Percentiles rank a stretch among this genome's conserved stretches.
Conservation (phyloP, 2,888 invertebrate species). For the Tanytarsus gracilentus region DNA sequence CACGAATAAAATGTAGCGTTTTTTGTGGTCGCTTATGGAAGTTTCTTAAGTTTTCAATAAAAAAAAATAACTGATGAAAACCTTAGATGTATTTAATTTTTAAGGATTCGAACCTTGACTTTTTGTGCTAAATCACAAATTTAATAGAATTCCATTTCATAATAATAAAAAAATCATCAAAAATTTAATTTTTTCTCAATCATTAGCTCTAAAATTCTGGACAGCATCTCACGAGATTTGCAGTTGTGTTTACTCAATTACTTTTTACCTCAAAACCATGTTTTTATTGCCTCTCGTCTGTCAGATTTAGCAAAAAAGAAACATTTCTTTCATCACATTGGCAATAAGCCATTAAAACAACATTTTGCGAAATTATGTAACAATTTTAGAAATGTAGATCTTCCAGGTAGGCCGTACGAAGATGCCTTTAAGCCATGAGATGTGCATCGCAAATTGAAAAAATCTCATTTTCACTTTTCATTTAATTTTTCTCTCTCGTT, state of each 20-base stretch:
- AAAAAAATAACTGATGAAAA: no score
- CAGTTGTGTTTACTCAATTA: slow-evolving; percentile 16
- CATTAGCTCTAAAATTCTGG: no score
- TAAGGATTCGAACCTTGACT: no score
- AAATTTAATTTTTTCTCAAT: neutral
- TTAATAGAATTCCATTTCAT: slow-evolving; percentile 1
- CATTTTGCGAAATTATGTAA: neutral
- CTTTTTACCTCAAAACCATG: neutral
- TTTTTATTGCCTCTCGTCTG: slow-evolving; percentile 10
- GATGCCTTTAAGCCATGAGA: neutral
- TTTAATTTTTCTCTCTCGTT: neutral
- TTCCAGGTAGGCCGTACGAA: neutral
- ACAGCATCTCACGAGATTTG: neutral
- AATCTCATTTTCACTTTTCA: slow-evolving; percentile 13
- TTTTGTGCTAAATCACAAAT: no score
- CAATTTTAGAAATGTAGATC: no score
- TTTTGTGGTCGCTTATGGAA: slow-evolving; percentile 4
- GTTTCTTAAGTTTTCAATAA: slow-evolving; percentile 10
- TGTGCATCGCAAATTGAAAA: slow-evolving; percentile 10
- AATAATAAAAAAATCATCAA: neutral
- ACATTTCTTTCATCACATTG: neutral
- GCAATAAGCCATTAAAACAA: slow-evolving; percentile 9
- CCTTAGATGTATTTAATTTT: no score
- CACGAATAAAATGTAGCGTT: slow-evolving; percentile 25
- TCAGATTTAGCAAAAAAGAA: slow-evolving; percentile 9